Percentiles rank a stretch among this genome's conserved stretches.
phyloP scores from a whole-genome alignment of 2,113 vertebrate genomes.

The Corythoichthys haematopterus region DNA sequence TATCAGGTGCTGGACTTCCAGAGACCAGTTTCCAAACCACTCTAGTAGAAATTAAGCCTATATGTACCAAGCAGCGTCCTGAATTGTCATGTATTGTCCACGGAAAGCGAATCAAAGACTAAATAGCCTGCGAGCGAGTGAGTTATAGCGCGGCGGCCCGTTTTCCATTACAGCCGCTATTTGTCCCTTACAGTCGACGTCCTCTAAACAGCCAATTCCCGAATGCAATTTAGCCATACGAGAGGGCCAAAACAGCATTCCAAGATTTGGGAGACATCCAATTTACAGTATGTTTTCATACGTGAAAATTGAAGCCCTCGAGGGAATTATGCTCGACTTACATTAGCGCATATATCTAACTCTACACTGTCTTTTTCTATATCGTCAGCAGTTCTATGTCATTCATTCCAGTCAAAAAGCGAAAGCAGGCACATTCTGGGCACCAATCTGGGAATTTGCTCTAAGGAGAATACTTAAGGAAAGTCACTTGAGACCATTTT shows the following conservation, averaged over 20 bases:
- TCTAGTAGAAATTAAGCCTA: too few relatives aligned
- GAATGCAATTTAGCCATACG: constrained; percentile 43
- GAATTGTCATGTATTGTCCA: constrained; percentile 2
- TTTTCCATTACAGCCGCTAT: constrained; percentile 40
- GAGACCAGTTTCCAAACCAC: too few relatives aligned
- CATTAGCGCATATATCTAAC: constrained; percentile 17
- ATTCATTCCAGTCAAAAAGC: constrained; percentile 19
- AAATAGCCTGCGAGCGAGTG: constrained; percentile 23
- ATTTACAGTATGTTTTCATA: constrained; percentile 38
- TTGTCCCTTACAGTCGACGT: constrained; percentile 34
- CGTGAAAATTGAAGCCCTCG: constrained; percentile 27
- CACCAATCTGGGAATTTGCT: constrained; percentile 6
- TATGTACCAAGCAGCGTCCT: too few relatives aligned
- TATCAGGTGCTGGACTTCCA: too few relatives aligned
- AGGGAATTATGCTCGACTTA: constrained; percentile 14
- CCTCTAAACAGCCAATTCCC: constrained; percentile 29
- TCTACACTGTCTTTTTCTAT: constrained; percentile 5
- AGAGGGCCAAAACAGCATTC: constrained; percentile 26
- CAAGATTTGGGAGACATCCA: constrained; percentile 31
- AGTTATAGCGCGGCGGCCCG: constrained; percentile 15
- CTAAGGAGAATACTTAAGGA: not conserved
- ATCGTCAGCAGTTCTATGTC: constrained; percentile 1
- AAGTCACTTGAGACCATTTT: not conserved
- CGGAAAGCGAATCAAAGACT: constrained; percentile 34
- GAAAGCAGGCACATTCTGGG: constrained; percentile 7